Evolutionary conservation across 2,888 invertebrate species (phyloP), one percentile per base, ranked within the genome.

Genomic region (Mimumesa dahlbomi): DNA sequence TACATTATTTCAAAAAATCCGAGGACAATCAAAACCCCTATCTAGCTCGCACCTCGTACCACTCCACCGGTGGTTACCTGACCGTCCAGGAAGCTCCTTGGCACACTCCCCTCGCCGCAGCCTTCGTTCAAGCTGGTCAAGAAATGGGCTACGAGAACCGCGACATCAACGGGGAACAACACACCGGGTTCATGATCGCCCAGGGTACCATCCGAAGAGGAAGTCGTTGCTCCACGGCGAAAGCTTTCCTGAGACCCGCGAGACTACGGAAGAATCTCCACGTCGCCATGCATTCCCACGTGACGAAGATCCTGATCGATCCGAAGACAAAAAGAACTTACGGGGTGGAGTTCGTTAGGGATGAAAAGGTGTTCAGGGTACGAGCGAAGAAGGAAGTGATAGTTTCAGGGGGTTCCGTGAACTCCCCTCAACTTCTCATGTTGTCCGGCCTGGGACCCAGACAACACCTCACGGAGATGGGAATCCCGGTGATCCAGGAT

Each of bases 351-450:
- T 95, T 96, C 82, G 90, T 95, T 1, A 92, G 95, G 43, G 93
- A 95, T 53, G 94, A 94, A 49, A 93, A 94, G 89, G 85, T 94
- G 0, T 93, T 94, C 81, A 92, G 94, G 49, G 93, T 96, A 1
- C 90, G 94, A 63, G 96, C 97, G 0, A 92, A 92, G 29, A 96
- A 95, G 86, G 97, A 97, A 88, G 95, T 99, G 0, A 95, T 99
- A 49, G 86, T 99, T 1, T 96, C 96, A 0, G 97, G 95, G 0
- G 99, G 99, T 0, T 93, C 98, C 0, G 92, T 99, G 0, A 98
- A 98, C 86, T 95, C 98, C 0, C 97, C 99, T 0, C 98, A 99
- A 86, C 85, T 99, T 1, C 89, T 99, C 36, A 97, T 98, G 97
- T 89, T 99, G 0, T 97, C 97, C 6, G 99, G 98, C 0, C 92